Evolutionary conservation across 2,888 invertebrate species (phyloP).

Genomic region (Parapristionchus giblindavisi): DNA sequence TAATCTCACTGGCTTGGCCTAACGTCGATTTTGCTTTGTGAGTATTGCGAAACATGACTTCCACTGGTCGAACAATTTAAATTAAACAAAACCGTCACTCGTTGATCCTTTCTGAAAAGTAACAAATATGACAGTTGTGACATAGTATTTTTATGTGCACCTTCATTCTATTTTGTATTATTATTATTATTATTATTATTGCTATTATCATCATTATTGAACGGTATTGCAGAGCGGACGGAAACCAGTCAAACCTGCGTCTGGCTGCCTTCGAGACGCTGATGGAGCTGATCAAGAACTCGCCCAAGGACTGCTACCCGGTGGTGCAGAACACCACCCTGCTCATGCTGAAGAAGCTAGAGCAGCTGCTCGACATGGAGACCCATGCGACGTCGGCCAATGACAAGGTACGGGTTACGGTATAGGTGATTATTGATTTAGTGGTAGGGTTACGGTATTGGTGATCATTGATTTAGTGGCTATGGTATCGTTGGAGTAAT

Average conservation of each 20-base stretch:
- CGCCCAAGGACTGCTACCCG: slow-evolving; percentile 87
- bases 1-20: not conserved
- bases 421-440: not conserved
- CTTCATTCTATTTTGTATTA: no score
- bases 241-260: slow-evolving; percentile 85
- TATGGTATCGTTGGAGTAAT: not conserved
- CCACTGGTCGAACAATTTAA: not conserved
- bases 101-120: not conserved
- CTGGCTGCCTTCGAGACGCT: slow-evolving; percentile 98
- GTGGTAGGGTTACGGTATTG: not conserved
- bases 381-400: slow-evolving; percentile 77
- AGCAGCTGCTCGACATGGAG: slow-evolving; percentile 94
- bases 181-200: no score
- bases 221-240: slow-evolving; percentile 82
- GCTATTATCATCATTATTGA: no score
- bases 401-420: slow-evolving; percentile 73
- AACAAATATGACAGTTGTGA: no score
- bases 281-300: slow-evolving; percentile 99
- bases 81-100: no score
- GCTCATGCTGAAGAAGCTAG: slow-evolving; percentile 90
- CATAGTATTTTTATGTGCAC: no score
- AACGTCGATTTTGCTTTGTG: not conserved
- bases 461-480: not conserved
- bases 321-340: slow-evolving; percentile 95
- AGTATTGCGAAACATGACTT: not conserved